Evolutionary conservation across 2,113 vertebrate species (phyloP).

Genomic region (Callipepla californica): DNA sequence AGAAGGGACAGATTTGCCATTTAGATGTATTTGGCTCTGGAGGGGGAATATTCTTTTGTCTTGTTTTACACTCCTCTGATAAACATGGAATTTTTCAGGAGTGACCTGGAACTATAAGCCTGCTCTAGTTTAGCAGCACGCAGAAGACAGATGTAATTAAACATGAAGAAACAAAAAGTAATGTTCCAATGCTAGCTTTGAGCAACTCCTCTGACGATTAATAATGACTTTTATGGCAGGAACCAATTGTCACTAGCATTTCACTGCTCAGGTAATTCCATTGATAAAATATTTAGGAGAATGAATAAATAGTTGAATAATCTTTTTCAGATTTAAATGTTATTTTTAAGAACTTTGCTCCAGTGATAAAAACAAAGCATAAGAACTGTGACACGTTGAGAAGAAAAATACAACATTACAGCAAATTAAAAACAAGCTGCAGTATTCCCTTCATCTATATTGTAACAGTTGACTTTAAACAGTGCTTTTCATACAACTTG

Average conservation of each 20-base stretch:
- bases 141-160: not conserved
- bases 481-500: not conserved
- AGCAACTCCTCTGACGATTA: not conserved
- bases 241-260: not conserved
- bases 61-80: not conserved
- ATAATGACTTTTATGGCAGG: not conserved
- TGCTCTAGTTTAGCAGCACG: not conserved
- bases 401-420: not conserved
- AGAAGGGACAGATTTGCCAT: not conserved
- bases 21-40: not conserved
- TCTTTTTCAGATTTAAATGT: not conserved
- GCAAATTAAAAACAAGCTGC: not conserved
- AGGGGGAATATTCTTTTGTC: not conserved
- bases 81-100: not conserved
- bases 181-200: not conserved
- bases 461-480: not conserved
- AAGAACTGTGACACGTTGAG: not conserved
- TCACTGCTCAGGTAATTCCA: constrained; percentile 1
- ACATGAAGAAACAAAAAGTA: not conserved
- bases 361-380: not conserved
- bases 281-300: not conserved
- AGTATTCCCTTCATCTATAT: not conserved
- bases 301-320: not conserved
- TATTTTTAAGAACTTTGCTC: not conserved
- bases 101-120: not conserved